phyloP scores from a whole-genome alignment of 2,797 vertebrate species.

The Pseudomugil tenellus region DNA sequence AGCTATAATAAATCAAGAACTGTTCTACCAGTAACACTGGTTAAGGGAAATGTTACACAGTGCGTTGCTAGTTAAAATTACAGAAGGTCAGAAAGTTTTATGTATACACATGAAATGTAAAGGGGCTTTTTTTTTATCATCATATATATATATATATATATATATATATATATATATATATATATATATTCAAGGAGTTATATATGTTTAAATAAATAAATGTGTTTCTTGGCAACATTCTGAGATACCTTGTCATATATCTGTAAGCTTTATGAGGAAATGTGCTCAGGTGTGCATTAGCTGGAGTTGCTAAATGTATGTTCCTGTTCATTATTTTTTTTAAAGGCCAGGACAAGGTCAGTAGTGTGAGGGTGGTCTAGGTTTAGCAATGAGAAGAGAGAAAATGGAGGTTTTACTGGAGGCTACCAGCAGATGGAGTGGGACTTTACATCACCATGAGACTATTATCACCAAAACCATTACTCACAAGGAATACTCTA shows the following conservation, averaged over 20 bases:
- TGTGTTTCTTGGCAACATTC: no score
- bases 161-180: no score
- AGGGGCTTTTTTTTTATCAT: no score
- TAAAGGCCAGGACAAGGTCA: constrained; percentile 74
- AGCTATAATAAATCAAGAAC: constrained; percentile 17
- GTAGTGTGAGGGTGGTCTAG: constrained; percentile 67
- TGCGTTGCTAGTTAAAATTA: no score
- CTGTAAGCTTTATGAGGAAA: constrained; percentile 15
- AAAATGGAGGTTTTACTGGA: constrained; percentile 34
- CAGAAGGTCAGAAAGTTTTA: no score
- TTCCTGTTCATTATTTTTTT: constrained; percentile 39
- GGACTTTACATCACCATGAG: constrained; percentile 48
- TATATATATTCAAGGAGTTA: no score
- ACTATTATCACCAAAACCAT: not conserved
- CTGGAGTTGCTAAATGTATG: constrained; percentile 34
- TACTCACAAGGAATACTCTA: constrained; percentile 1
- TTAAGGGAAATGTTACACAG: not conserved
- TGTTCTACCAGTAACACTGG: not conserved
- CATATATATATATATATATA: no score
- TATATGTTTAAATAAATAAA: no score
- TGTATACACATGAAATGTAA: no score
- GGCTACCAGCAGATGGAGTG: constrained; percentile 47
- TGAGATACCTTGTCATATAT: constrained; percentile 10
- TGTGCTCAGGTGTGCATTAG: constrained; percentile 57
- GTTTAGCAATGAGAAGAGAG: constrained; percentile 8